Evolutionary conservation across 2,888 invertebrate species (phyloP).

Genomic region (Chrysolina americana): DNA sequence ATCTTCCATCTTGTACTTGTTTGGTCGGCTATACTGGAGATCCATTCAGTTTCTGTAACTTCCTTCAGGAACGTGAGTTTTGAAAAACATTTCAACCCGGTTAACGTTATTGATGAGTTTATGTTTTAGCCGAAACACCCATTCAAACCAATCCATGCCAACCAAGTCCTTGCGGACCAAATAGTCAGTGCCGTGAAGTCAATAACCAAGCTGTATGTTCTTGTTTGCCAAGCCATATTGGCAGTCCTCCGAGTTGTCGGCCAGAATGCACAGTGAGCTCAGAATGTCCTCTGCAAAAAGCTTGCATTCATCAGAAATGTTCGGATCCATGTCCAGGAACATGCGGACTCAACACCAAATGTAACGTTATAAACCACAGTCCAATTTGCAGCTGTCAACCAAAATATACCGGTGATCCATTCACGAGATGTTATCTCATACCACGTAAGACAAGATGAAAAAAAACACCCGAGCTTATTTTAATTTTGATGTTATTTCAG

Average conservation of each 20-base stretch:
- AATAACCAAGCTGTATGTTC: constrained; percentile 74
- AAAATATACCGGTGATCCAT: constrained; percentile 80
- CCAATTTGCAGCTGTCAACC: constrained; percentile 78
- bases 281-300: constrained; percentile 71
- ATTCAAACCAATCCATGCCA: constrained; percentile 74
- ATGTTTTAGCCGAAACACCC: constrained; percentile 54
- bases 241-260: constrained; percentile 76
- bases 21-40: constrained; percentile 82
- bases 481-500: constrained; percentile 63
- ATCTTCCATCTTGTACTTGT: constrained; percentile 81
- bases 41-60: constrained; percentile 78
- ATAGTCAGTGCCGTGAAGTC: constrained; percentile 81
- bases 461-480: neutral
- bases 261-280: constrained; percentile 74
- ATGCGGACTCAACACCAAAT: constrained; percentile 72
- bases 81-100: neutral
- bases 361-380: constrained; percentile 76
- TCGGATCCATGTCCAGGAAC: constrained; percentile 72
- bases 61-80: constrained; percentile 68
- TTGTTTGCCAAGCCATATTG: constrained; percentile 75
- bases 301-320: constrained; percentile 67
- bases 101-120: neutral
- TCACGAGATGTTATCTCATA: constrained; percentile 77
- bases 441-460: constrained; percentile 65
- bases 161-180: constrained; percentile 84